Base-by-base conservation (phyloP, 2,797 vertebrate species). In the Schizothorax lantsangensis region DNA sequence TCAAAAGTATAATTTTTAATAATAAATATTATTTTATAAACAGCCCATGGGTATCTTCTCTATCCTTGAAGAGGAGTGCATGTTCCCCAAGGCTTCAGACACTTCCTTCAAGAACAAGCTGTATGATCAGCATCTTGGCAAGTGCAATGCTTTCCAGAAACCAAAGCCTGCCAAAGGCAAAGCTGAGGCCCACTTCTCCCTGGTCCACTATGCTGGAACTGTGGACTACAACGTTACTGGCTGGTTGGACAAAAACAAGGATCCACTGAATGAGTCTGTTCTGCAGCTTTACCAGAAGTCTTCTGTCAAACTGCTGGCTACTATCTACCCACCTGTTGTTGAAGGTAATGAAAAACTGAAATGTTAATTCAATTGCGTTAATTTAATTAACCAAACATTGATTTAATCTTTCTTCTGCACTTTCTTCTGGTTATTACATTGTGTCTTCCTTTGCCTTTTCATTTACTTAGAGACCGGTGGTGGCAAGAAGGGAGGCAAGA, bases 231-330 rank as follows among this genome's bases (percentile, higher is more conserved):
- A 97, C 83, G 95, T 98, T 81, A 0, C 0, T 23, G 97, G 97
- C 68, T 98, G 97, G 97, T 93, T 98, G 30, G 97, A 98, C 88
- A 98, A 98, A 92, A 98, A 98, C 92, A 98, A 98, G 91, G 97
- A 98, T 73, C 97, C 97, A 21, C 90, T 98, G 93, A 98, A 97
- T 0, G 97, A 98, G n/a, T 97, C 97, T 0, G 94, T 98, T 64
- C 45, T 98, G 19, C 95, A 95, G 64, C 89, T 98, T 49, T 98
- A 97, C 92, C 96, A 95, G 90, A 97, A 97, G 54, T 96, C 96
- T 19, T 89, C 94, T 0, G 89, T 96, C 5, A 97, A 97, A 93
- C 91, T 96, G 73, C 83, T 97, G 83, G 26, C 90, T 40, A 1
- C 81, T 3, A 92, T 97, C 12, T 98, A 96, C 88, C 93, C 95